Evolutionary conservation across 1,140 invertebrate species (phyloP).

Genomic region (Drosophila ohnishii): DNA sequence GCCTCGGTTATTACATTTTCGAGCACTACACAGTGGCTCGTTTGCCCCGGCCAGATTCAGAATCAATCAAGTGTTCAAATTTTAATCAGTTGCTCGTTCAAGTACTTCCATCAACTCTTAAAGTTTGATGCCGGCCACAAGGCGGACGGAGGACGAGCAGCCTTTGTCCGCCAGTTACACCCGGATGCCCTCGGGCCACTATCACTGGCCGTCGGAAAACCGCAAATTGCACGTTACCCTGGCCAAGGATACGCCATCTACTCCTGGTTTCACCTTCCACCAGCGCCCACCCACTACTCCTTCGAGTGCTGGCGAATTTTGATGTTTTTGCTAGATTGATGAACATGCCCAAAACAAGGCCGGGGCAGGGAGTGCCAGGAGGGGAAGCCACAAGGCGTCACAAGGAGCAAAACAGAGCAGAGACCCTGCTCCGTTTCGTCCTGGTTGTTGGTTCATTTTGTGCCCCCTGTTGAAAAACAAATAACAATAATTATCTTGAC

Average conservation of each 20-base stretch:
- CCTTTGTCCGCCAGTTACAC: constrained; percentile 31
- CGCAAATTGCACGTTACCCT: constrained; percentile 65
- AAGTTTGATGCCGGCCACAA: constrained; percentile 60
- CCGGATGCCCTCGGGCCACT: constrained; percentile 35
- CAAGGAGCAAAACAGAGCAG: constrained; percentile 21
- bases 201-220: constrained; percentile 55
- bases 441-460: constrained; percentile 52
- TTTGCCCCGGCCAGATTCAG: constrained; percentile 51
- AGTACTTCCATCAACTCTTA: constrained; percentile 67
- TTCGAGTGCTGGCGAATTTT: constrained; percentile 56
- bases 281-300: background rate
- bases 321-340: constrained; percentile 77
- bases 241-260: constrained; percentile 34
- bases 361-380: background rate
- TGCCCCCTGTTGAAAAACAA: constrained; percentile 73
- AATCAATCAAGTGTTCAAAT: constrained; percentile 76
- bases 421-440: constrained; percentile 22
- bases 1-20: constrained; percentile 73
- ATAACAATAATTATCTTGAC: constrained; percentile 83
- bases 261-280: constrained; percentile 11
- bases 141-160: constrained; percentile 2
- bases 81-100: constrained; percentile 69
- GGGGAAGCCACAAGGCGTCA: constrained; percentile 40
- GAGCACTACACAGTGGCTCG: constrained; percentile 43
- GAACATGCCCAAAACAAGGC: constrained; percentile 52